phyloP scores from a whole-genome alignment of 2,888 invertebrate genomes.

The Microctonus aethiopoides region DNA sequence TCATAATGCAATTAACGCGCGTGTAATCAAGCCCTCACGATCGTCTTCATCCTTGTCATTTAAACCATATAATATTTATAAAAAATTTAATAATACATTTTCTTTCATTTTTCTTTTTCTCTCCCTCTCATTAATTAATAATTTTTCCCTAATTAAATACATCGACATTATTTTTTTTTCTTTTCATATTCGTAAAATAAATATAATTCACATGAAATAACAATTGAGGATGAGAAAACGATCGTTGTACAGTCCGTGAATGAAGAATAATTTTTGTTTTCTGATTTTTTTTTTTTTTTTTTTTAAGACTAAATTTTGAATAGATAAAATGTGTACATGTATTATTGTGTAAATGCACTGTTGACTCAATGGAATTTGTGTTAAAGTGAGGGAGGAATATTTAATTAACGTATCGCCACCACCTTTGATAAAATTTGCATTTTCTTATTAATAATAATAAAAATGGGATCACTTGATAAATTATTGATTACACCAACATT shows the following conservation, averaged over 20 bases:
- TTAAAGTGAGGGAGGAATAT: neutral
- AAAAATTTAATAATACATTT: slow-evolving; percentile 25
- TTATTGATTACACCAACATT: slow-evolving; percentile 44
- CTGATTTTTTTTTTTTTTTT: neutral
- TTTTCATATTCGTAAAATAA: too few species aligned
- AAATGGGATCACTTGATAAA: slow-evolving; percentile 44
- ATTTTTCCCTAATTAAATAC: neutral
- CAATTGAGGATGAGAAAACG: slow-evolving; percentile 19
- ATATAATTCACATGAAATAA: slow-evolving; percentile 5
- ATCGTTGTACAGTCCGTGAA: slow-evolving; percentile 24
- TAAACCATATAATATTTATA: slow-evolving; percentile 8
- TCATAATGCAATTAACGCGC: slow-evolving; percentile 25
- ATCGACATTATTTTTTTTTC: neutral
- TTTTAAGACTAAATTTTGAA: slow-evolving; percentile 18
- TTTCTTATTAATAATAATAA: slow-evolving; percentile 31
- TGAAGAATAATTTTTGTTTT: slow-evolving; percentile 13
- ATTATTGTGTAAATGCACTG: slow-evolving; percentile 8
- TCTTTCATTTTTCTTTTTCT: neutral
- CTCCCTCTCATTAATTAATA: neutral
- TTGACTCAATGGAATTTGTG: neutral
- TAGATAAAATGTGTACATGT: slow-evolving; percentile 10
- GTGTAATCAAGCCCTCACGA: slow-evolving; percentile 30
- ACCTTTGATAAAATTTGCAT: slow-evolving; percentile 31
- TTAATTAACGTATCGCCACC: slow-evolving; percentile 35
- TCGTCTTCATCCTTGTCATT: slow-evolving; percentile 24